Conservation (phyloP, 2,888 invertebrate species). For the Polydrusus cervinus region DNA sequence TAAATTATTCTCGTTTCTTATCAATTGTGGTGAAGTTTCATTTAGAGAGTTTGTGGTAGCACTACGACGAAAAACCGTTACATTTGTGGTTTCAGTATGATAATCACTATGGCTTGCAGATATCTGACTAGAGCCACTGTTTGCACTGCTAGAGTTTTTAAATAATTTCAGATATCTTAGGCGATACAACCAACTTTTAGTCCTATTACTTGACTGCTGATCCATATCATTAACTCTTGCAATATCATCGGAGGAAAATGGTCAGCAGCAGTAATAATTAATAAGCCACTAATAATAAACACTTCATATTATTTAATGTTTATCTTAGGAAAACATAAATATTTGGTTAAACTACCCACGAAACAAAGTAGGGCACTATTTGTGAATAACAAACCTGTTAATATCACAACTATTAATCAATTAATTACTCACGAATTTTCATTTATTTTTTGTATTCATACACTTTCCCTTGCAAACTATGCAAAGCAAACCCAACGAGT, state of each 20-base stretch:
- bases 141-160: constrained; percentile 51
- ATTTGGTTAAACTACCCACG: neutral
- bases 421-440: constrained; percentile 8
- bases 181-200: constrained; percentile 59
- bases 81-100: constrained; percentile 24
- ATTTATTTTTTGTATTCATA: neutral
- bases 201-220: constrained; percentile 51
- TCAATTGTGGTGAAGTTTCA: constrained; percentile 48
- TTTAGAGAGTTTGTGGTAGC: constrained; percentile 45
- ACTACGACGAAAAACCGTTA: constrained; percentile 50
- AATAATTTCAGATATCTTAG: constrained; percentile 59
- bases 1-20: constrained; percentile 57
- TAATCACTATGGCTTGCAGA: constrained; percentile 40
- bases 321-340: neutral
- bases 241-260: neutral
- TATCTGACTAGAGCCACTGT: constrained; percentile 47
- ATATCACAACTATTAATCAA: neutral
- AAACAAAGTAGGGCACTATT: neutral
- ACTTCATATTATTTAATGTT: neutral
- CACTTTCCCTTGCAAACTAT: neutral
- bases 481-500: neutral
- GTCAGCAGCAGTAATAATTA: constrained; percentile 7
- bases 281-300: neutral
- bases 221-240: constrained; percentile 46
- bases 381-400: neutral